phyloP scores from a whole-genome alignment of 2,888 invertebrate species.

The Sarcophaga caerulescens region DNA sequence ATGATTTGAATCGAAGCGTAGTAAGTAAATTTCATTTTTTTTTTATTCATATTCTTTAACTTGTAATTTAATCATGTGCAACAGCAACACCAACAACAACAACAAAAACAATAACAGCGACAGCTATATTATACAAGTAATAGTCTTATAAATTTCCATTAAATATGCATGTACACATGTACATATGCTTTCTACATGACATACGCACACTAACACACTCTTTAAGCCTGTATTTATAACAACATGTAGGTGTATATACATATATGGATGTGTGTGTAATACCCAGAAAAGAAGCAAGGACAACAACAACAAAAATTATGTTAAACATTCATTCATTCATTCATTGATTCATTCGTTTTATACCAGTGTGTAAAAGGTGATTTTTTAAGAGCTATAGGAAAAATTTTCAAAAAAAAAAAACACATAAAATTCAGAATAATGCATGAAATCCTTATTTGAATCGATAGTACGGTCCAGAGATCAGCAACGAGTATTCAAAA shows the following conservation, averaged over 20 bases:
- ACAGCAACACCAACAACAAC: constrained; percentile 31
- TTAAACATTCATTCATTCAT: background rate
- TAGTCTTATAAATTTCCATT: constrained; percentile 36
- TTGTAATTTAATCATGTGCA: constrained; percentile 52
- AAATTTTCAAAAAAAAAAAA: too few relatives aligned
- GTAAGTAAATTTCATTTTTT: constrained; percentile 33
- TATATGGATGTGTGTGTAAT: background rate
- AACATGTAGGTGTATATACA: background rate
- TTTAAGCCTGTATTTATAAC: background rate
- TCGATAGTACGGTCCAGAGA: too few relatives aligned
- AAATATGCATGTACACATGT: background rate
- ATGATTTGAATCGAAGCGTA: constrained; percentile 19
- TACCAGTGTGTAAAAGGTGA: background rate
- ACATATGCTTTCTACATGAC: background rate
- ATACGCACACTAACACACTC: background rate
- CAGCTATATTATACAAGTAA: background rate
- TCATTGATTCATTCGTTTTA: background rate
- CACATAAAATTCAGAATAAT: too few relatives aligned
- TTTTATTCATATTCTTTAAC: constrained; percentile 40
- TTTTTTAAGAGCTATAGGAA: too few relatives aligned
- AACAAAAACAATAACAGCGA: background rate
- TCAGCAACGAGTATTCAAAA: too few relatives aligned
- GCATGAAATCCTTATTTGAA: too few relatives aligned
- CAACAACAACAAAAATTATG: background rate
- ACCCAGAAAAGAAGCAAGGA: background rate